Percentiles rank a stretch among this genome's conserved stretches.
Conservation (phyloP, 2,888 invertebrate species). For the Macaria liturata region DNA sequence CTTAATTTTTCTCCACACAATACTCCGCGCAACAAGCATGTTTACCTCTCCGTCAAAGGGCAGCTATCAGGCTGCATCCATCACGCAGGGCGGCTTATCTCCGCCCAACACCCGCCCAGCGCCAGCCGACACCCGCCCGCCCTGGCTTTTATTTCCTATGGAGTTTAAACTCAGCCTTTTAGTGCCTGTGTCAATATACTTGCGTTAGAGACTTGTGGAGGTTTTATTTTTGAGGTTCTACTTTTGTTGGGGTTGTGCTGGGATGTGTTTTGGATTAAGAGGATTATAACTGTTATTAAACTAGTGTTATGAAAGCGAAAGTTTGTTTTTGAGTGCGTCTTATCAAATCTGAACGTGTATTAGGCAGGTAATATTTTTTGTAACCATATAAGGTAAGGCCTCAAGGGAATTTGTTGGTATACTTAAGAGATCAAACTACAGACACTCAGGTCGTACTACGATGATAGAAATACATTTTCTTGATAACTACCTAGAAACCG, state of each 20-base stretch:
- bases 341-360: too few species aligned
- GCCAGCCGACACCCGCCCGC: slow-evolving; percentile 20
- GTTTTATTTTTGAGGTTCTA: background rate
- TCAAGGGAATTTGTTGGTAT: too few species aligned
- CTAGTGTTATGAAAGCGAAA: too few species aligned
- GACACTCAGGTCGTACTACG: too few species aligned
- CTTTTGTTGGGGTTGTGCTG: background rate
- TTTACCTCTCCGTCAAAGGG: slow-evolving; percentile 44
- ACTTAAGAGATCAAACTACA: too few species aligned
- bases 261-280: background rate
- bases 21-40: slow-evolving; percentile 8
- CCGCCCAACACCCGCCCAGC: slow-evolving; percentile 45
- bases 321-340: too few species aligned
- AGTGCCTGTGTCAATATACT: slow-evolving; percentile 51
- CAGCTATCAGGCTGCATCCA: slow-evolving; percentile 49
- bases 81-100: slow-evolving; percentile 52
- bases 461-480: too few species aligned
- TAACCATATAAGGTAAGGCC: too few species aligned
- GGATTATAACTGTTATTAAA: too few species aligned
- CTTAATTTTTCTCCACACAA: too few species aligned
- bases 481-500: too few species aligned
- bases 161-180: slow-evolving; percentile 47
- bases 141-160: slow-evolving; percentile 56
- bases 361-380: too few species aligned
- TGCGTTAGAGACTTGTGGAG: slow-evolving; percentile 8